phyloP scores from a whole-genome alignment of 2,888 invertebrate species.

The Frankliniella intonsa region DNA sequence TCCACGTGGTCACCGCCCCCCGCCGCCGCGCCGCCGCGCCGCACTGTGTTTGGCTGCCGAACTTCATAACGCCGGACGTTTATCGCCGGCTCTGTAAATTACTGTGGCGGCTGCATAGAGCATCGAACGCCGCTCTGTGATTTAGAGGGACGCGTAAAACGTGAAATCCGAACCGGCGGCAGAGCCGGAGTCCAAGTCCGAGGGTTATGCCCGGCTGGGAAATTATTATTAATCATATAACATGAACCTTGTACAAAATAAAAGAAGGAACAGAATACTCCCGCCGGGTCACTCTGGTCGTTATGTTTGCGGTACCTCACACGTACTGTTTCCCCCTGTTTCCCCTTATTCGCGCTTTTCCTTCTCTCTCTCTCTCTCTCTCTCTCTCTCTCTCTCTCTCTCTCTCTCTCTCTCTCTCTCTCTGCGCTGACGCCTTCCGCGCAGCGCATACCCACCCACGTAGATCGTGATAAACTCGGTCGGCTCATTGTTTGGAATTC shows the following conservation, averaged over 20 bases:
- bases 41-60: slow-evolving; percentile 18
- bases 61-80: slow-evolving; percentile 14
- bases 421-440: background rate
- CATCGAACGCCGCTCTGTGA: background rate
- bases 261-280: too few species aligned
- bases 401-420: background rate
- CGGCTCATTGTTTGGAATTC: slow-evolving; percentile 6
- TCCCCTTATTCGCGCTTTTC: too few species aligned
- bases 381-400: background rate
- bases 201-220: background rate
- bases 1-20: background rate
- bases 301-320: too few species aligned
- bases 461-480: background rate
- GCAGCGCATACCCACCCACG: background rate
- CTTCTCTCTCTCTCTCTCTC: too few species aligned
- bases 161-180: slow-evolving; percentile 11
- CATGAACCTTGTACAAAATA: too few species aligned
- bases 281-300: too few species aligned
- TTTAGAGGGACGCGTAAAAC: slow-evolving; percentile 18
- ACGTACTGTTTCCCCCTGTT: too few species aligned
- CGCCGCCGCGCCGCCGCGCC: background rate
- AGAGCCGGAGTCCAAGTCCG: background rate
- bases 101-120: background rate
- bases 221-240: background rate
- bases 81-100: slow-evolving; percentile 8